Percentiles rank a stretch among this genome's conserved stretches.
Conservation (phyloP, 2,888 invertebrate species). For the Ametastegia equiseti region DNA sequence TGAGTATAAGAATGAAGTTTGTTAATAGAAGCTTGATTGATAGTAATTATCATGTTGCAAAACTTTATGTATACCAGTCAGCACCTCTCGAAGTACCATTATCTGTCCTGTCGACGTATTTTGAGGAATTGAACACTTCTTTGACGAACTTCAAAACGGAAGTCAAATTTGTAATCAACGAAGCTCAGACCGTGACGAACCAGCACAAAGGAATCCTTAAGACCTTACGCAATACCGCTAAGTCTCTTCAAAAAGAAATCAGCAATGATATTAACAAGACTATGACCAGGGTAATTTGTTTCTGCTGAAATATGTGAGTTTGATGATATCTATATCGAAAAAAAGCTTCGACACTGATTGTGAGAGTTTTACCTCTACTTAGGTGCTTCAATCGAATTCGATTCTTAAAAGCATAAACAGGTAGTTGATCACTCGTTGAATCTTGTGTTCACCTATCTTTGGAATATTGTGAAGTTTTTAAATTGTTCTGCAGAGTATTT, state of each 20-base stretch:
- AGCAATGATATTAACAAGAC: constrained; percentile 17
- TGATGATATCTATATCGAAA: background rate
- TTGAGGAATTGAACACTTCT: constrained; percentile 1
- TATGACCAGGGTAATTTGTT: background rate
- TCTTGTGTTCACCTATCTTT: too few relatives aligned
- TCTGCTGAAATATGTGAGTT: background rate
- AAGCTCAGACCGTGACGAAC: background rate
- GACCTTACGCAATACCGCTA: background rate
- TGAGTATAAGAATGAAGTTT: constrained; percentile 1
- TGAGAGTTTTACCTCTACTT: background rate
- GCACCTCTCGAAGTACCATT: background rate
- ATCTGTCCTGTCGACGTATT: background rate
- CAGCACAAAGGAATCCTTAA: background rate
- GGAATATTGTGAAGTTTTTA: too few relatives aligned
- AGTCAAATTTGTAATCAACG: constrained; percentile 22
- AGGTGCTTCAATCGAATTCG: too few relatives aligned
- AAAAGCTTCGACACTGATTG: background rate
- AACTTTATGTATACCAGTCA: background rate
- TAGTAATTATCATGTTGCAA: background rate
- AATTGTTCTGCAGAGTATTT: too few relatives aligned
- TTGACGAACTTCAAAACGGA: constrained; percentile 3
- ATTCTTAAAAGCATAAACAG: background rate
- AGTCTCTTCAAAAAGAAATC: background rate
- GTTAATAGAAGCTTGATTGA: background rate
- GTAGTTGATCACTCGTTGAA: too few relatives aligned